phyloP scores from a whole-genome alignment of 2,113 vertebrate species.

The Pterocles gutturalis region DNA sequence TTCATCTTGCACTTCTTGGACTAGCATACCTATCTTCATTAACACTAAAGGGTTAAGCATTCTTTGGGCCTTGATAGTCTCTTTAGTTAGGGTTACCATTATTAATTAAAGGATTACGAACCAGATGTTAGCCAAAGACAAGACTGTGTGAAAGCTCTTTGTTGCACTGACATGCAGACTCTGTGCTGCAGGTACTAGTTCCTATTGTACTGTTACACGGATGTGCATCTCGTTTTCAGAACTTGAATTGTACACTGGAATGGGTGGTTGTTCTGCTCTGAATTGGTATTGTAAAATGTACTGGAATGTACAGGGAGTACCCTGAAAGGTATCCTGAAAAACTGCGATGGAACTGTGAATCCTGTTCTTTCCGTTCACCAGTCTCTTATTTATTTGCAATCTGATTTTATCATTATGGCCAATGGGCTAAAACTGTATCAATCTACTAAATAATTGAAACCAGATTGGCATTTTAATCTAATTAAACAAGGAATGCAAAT shows the following conservation, averaged over 20 bases:
- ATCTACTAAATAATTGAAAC: not conserved
- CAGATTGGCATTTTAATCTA: not conserved
- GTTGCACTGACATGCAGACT: not conserved
- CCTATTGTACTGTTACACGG: not conserved
- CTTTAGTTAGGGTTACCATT: not conserved
- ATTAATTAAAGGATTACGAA: not conserved
- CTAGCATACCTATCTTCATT: not conserved
- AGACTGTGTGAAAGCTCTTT: not conserved
- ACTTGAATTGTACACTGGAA: not conserved
- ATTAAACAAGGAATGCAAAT: constrained; percentile 31
- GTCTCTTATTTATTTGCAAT: not conserved
- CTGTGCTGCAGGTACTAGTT: not conserved
- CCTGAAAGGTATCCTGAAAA: not conserved
- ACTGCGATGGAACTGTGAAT: not conserved
- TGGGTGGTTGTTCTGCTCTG: not conserved
- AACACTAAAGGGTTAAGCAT: not conserved
- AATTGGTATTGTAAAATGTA: not conserved
- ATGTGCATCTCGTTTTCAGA: not conserved
- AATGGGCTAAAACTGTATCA: not conserved
- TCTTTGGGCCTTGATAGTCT: not conserved
- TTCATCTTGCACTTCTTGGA: not conserved
- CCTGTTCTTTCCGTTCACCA: not conserved
- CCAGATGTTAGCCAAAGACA: not conserved
- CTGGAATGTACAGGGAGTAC: constrained; percentile 12
- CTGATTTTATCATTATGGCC: not conserved